Base-by-base conservation (phyloP, 2,888 invertebrate genomes). In the Lagria hirta region DNA sequence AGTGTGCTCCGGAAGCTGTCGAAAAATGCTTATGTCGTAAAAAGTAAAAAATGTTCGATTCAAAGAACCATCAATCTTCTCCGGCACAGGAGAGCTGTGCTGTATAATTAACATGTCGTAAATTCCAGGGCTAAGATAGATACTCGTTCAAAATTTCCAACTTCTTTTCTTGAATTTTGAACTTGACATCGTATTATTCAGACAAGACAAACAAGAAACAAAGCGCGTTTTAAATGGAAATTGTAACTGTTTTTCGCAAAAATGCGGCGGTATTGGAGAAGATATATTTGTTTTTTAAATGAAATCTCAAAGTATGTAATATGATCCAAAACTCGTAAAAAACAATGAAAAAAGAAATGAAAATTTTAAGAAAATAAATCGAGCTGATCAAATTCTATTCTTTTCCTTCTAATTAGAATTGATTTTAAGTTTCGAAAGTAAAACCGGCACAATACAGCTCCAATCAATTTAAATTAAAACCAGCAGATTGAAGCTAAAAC, bases 91-190 rank as follows among this genome's bases (percentile, higher is more conserved):
- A 36, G 37, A 43, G 48, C 36, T 43, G 34, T 37, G 43, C 48
- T 43, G 42, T 51, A 51, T 51, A 51, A 51, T 51, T 51, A 51
- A 51, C 51, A 51, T 51, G 46, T 51, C 51, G 51, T 51, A 51
- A 51, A 51, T 51, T 51, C 38, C 46, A 26, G 15, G 26, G 34
- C 43, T 38, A 38, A 42, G 48, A 47, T 47, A 47, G 47, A 43
- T 43, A 47, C 33, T 38, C 29, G 44, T 34, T 34, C 11, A 38
- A 38, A 34, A 18, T 45, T 40, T 40, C 24, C 10, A 24, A 37
- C n/a, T n/a, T n/a, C n/a, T n/a, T n/a, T n/a, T n/a, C n/a, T n/a
- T n/a, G 18, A 17, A 38, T 7, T 15, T 27, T 12, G 6, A 7
- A 12, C 23, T 16, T 20, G 37, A 37, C 14, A 12, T 11, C 23